Evolutionary conservation across 2,797 vertebrate genomes (phyloP).

Genomic region (Urosaurus nigricauda): DNA sequence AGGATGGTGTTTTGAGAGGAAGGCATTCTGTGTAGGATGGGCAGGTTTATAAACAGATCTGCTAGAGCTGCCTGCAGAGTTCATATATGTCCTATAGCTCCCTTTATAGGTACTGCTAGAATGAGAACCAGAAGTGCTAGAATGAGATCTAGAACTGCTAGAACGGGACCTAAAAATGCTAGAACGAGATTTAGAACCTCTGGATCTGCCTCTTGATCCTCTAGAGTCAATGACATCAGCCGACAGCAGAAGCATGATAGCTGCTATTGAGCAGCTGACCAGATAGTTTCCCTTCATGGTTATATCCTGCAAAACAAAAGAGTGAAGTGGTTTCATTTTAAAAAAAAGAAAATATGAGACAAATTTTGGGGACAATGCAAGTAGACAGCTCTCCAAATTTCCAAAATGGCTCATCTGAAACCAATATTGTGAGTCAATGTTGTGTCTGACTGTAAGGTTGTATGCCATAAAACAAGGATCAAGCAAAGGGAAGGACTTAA

Average conservation of each 20-base stretch:
- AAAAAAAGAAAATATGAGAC: background rate
- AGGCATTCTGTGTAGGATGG: background rate
- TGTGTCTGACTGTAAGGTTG: background rate
- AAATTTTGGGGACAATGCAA: background rate
- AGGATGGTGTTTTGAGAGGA: background rate
- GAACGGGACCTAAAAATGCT: background rate
- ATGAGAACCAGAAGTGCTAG: background rate
- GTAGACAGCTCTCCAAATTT: too few relatives aligned
- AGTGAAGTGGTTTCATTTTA: background rate
- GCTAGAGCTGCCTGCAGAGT: background rate
- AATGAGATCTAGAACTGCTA: background rate
- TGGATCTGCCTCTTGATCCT: background rate
- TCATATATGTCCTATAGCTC: background rate
- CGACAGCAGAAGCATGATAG: conserved; percentile 65
- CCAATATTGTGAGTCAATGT: background rate
- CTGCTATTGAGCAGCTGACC: conserved; percentile 58
- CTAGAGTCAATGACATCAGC: conserved; percentile 65
- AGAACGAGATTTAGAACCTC: background rate
- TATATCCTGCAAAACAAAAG: conserved; percentile 62
- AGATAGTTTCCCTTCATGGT: conserved; percentile 54
- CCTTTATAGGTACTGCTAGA: background rate
- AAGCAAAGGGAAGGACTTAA: background rate
- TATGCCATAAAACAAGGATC: background rate
- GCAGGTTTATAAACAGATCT: background rate
- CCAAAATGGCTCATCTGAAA: too few relatives aligned